These are phyloP conservation scores for Pelecanoides urinatrix DNA, from an alignment of 2,113 vertebrate genomes.

Conservation along the genomic window DNA sequence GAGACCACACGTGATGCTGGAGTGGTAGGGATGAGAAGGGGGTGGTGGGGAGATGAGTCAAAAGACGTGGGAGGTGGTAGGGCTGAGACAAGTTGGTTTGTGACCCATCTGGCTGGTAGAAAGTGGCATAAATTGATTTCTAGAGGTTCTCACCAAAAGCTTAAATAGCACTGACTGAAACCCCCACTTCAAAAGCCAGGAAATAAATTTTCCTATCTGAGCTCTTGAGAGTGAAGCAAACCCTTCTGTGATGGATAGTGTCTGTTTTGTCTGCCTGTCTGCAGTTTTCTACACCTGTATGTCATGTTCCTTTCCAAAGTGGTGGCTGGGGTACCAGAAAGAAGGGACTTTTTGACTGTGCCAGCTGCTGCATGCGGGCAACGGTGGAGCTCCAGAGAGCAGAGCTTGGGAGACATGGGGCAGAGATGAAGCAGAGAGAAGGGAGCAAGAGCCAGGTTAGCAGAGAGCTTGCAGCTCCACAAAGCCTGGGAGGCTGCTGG, in stretches of 20 bases:
- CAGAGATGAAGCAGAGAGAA: not conserved
- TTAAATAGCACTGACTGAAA: not conserved
- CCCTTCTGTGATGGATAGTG: not conserved
- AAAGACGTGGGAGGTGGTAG: not conserved
- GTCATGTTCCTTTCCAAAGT: not conserved
- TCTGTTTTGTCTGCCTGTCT: not conserved
- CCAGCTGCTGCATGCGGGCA: not conserved
- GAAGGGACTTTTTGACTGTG: not conserved
- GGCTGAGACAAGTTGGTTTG: not conserved
- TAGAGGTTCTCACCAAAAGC: not conserved
- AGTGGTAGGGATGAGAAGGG: not conserved
- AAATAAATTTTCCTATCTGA: not conserved
- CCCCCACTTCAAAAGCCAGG: not conserved
- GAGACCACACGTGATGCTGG: not conserved
- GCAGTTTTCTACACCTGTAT: not conserved
- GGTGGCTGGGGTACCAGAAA: not conserved
- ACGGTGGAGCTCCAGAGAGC: not conserved
- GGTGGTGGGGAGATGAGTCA: slow-evolving; percentile 29
- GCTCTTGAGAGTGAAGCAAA: not conserved
- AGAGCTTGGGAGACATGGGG: not conserved
- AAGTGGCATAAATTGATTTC: not conserved
- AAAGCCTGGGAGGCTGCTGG: not conserved
- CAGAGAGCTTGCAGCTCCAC: not conserved
- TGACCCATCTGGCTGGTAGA: slow-evolving; percentile 5
- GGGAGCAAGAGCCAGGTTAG: not conserved